Evolutionary conservation across 2,113 vertebrate species (phyloP).

Genomic region (Zeus faber): DNA sequence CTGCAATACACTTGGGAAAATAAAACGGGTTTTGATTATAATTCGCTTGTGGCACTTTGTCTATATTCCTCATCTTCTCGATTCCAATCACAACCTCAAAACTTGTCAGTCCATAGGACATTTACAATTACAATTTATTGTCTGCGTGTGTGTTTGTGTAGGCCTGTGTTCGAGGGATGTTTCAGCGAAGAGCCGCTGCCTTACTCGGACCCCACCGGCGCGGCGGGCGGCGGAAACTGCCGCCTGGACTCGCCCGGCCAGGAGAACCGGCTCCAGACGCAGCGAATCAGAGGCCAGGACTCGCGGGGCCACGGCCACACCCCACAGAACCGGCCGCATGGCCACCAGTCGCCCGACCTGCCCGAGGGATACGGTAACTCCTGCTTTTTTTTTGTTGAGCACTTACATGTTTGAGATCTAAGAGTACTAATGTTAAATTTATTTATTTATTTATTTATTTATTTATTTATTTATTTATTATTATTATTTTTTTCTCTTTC

Average conservation of each 20-base stretch:
- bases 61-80: no score
- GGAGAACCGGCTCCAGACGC: slow-evolving; percentile 85
- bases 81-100: no score
- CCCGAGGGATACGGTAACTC: slow-evolving; percentile 93
- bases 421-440: no score
- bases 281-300: slow-evolving; percentile 88
- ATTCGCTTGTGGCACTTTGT: no score
- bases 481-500: background rate
- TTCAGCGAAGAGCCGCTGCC: slow-evolving; percentile 94
- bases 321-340: slow-evolving; percentile 90
- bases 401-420: no score
- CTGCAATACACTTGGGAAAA: no score
- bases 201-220: slow-evolving; percentile 86
- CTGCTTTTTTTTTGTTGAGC: background rate
- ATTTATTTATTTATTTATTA: background rate
- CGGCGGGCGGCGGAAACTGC: slow-evolving; percentile 87
- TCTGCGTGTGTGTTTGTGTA: no score
- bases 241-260: slow-evolving; percentile 88
- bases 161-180: slow-evolving; percentile 92
- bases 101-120: no score
- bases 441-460: background rate
- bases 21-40: no score
- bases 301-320: slow-evolving; percentile 84
- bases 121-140: no score
- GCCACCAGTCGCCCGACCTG: slow-evolving; percentile 92